Evolutionary conservation across 2,113 vertebrate species (phyloP), one percentile per base, ranked within the genome.

Genomic region (Sterna hirundo): DNA sequence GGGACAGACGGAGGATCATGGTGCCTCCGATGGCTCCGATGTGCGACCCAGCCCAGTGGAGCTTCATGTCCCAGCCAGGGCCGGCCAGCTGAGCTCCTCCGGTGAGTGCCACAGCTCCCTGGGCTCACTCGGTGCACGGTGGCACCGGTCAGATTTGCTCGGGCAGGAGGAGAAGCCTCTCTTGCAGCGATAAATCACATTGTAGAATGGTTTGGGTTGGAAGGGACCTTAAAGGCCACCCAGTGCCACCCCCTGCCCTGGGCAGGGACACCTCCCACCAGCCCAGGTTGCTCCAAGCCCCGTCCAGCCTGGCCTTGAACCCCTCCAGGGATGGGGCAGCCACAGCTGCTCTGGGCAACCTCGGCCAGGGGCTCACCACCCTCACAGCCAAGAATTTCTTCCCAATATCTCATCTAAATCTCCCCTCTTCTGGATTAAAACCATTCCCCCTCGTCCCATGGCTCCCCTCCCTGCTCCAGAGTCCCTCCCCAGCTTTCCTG

Each of bases 1-100:
- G 0, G 99, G 99, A 79, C 99, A 99, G 95, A 98, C 98, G 0
- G 99, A 99, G 76, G 97, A 90, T 27, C 88, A 93, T 0, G 97
- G 93, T 87, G 84, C 97, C 27, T 97, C 98, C 0, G 99, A 99
- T 11, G 95, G 88, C 93, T 61, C 94, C 0, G 98, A 99, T 25
- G 40, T 26, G 4, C 96, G 61, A 20, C 60, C 90, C 6, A 83
- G 94, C 91, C 98, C 98, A 4, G 96, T 98, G 32, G 99, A 98
- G 86, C 98, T 99, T 55, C 99, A 98, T 26, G 97, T 99, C 51
- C 99, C 99, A 6, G 25, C 86, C 83, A 98, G 98, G 96, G 19
- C 96, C 3, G 69, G 97, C 70, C 98, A 98, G 66, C 95, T 98
- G 47, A 95, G 74, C n/a, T 72, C 97, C 42, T 94, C 98, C 1